These are phyloP conservation scores for Epiblema foenella DNA, from an alignment of 2,888 invertebrate species.

Conservation along the genomic window DNA sequence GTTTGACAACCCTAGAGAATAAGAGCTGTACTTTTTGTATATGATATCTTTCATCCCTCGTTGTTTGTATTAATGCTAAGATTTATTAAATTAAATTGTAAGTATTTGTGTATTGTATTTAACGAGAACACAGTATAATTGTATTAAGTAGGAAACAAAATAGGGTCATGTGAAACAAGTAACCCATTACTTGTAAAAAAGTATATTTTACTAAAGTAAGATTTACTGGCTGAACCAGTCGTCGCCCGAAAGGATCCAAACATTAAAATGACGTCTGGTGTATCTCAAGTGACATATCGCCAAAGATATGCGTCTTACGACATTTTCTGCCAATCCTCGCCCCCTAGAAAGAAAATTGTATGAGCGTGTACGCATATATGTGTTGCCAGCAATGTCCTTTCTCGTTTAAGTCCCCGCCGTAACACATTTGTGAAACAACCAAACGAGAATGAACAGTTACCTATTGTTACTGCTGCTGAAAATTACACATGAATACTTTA, in stretches of 20 bases:
- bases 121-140: not conserved
- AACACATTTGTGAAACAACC: not conserved
- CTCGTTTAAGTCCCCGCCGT: not conserved
- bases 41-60: slow-evolving; percentile 76
- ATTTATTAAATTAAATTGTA: not conserved
- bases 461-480: not conserved
- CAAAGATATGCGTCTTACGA: not conserved
- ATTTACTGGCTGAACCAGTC: not conserved
- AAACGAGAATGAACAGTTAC: not conserved
- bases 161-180: slow-evolving; percentile 6
- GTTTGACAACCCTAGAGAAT: slow-evolving; percentile 49
- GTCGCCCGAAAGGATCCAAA: not conserved
- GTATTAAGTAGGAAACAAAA: not conserved
- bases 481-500: not conserved
- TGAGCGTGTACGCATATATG: too few species aligned
- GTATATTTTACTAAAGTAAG: not conserved
- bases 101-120: not conserved
- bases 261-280: not conserved
- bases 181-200: not conserved
- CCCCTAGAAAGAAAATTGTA: too few species aligned
- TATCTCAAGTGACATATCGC: not conserved
- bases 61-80: slow-evolving; percentile 49
- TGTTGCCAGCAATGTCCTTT: too few species aligned
- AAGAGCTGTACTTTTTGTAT: slow-evolving; percentile 78
- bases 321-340: too few species aligned